A percentile compares a stretch with the other conserved stretches of the same genome.
phyloP scores from a whole-genome alignment of 1,140 invertebrate genomes.

The Acyrthosiphon pisum region DNA sequence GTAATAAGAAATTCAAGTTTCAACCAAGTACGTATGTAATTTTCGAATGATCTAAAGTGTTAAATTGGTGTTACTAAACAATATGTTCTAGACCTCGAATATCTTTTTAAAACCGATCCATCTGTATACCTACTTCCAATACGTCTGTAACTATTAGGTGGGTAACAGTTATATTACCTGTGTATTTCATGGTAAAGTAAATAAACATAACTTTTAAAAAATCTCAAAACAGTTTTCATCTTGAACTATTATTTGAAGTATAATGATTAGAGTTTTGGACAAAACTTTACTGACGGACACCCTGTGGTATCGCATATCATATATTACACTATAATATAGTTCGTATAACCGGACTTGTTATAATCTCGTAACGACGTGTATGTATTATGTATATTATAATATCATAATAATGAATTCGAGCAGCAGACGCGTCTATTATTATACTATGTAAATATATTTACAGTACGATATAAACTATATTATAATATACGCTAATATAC shows the following conservation, averaged over 20 bases:
- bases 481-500: not conserved
- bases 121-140: not conserved
- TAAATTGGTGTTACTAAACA: not conserved
- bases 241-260: not conserved
- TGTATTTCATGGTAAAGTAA: not conserved
- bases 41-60: not conserved
- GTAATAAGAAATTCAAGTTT: not conserved
- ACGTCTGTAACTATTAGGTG: not conserved
- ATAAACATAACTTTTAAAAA: not conserved
- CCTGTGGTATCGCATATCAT: not conserved
- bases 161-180: not conserved
- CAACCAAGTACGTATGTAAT: not conserved
- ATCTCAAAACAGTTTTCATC: not conserved
- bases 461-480: not conserved
- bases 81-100: no score
- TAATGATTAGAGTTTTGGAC: not conserved
- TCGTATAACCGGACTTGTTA: not conserved
- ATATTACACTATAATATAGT: not conserved
- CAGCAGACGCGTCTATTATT: constrained; percentile 10
- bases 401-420: not conserved
- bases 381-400: constrained; percentile 22
- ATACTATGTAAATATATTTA: constrained; percentile 14
- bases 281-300: not conserved
- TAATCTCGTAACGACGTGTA: not conserved
- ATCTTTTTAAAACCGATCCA: not conserved